A percentile compares a stretch with the other conserved stretches of the same genome.
These are phyloP conservation scores for Synergus gifuensis DNA, from an alignment of 2,888 invertebrate species.

Conservation along the genomic window DNA sequence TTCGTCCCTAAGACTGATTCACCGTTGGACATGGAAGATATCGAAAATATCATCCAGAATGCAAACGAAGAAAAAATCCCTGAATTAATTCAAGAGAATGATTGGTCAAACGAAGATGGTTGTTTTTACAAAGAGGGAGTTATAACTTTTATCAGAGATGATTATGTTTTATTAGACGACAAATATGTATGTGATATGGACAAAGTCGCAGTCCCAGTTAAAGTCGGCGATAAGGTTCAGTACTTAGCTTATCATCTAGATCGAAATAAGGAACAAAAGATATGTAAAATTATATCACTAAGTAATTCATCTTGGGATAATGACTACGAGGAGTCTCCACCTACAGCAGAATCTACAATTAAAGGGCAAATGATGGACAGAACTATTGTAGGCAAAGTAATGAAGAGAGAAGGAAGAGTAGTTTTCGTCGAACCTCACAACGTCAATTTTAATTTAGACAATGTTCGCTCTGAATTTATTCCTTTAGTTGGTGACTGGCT, in stretches of 20 bases:
- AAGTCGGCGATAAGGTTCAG: slow-evolving; percentile 80
- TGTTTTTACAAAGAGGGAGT: slow-evolving; percentile 78
- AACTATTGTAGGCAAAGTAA: slow-evolving; percentile 76
- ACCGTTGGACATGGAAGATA: slow-evolving; percentile 57
- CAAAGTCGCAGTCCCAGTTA: slow-evolving; percentile 72
- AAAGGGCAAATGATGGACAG: slow-evolving; percentile 61
- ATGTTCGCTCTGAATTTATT: slow-evolving; percentile 82
- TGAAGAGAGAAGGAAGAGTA: slow-evolving; percentile 73
- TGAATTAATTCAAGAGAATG: slow-evolving; percentile 17
- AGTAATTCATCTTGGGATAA: slow-evolving; percentile 75
- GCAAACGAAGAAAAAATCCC: slow-evolving; percentile 41
- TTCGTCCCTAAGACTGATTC: slow-evolving; percentile 14
- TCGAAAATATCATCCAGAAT: slow-evolving; percentile 58
- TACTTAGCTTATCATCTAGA: slow-evolving; percentile 80
- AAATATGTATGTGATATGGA: slow-evolving; percentile 79
- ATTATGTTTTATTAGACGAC: slow-evolving; percentile 82
- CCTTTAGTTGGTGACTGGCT: slow-evolving; percentile 86
- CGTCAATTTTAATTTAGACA: slow-evolving; percentile 82
- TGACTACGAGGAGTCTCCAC: slow-evolving; percentile 52
- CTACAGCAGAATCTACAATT: background rate
- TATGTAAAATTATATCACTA: slow-evolving; percentile 81
- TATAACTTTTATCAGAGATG: slow-evolving; percentile 80
- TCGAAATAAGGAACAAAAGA: slow-evolving; percentile 76
- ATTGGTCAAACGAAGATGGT: slow-evolving; percentile 50
- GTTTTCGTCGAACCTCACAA: slow-evolving; percentile 80